Evolutionary conservation across 2,797 vertebrate genomes (phyloP).

Genomic region (Peromyscus melanophrys): DNA sequence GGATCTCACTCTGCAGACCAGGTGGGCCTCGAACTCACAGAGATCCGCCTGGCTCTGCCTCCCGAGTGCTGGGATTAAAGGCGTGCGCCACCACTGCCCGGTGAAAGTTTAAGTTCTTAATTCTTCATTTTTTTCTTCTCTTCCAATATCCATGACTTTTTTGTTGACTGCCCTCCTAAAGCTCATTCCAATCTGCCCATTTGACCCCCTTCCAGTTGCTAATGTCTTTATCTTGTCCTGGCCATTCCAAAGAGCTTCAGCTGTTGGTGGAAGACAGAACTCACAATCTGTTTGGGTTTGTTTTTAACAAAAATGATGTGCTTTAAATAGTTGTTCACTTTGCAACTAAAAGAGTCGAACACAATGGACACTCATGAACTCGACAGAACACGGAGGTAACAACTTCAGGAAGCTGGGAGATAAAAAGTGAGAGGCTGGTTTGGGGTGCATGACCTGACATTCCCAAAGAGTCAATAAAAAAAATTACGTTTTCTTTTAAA

Average conservation of each 20-base stretch:
- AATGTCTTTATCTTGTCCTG: background rate
- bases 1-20: no score
- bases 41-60: no score
- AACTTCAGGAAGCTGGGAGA: background rate
- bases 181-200: background rate
- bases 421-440: background rate
- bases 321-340: slow-evolving; percentile 12
- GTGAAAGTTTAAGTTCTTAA: background rate
- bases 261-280: background rate
- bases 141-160: background rate
- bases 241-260: background rate
- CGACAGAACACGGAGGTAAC: background rate
- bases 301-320: background rate
- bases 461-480: background rate
- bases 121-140: background rate
- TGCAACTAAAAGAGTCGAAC: background rate
- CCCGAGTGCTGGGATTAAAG: no score
- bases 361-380: background rate
- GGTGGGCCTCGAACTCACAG: no score
- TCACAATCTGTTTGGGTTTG: background rate
- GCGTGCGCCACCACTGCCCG: no score
- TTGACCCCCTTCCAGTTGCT: background rate
- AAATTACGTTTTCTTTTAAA: background rate
- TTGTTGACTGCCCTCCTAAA: background rate
- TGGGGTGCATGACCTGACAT: background rate